Evolutionary conservation across 2,113 vertebrate species (phyloP).

Genomic region (Colius striatus): DNA sequence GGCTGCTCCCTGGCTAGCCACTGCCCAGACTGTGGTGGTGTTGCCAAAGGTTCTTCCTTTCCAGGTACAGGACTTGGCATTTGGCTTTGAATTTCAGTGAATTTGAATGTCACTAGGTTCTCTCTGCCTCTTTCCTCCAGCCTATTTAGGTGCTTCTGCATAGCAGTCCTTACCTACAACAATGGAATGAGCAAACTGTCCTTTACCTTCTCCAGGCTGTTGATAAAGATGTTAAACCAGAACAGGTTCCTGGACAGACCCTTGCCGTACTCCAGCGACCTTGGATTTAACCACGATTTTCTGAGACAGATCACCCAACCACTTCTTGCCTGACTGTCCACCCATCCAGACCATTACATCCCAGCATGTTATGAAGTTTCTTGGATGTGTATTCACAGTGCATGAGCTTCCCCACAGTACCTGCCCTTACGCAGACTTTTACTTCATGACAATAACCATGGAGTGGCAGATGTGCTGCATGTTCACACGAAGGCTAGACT

Average conservation of each 20-base stretch:
- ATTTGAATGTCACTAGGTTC: not conserved
- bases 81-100: not conserved
- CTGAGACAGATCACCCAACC: not conserved
- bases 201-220: not conserved
- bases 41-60: not conserved
- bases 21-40: accelerated
- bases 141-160: not conserved
- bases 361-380: not conserved
- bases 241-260: not conserved
- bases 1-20: not conserved
- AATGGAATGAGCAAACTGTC: not conserved
- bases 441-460: not conserved
- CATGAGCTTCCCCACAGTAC: not conserved
- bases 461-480: not conserved
- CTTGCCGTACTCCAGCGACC: accelerated
- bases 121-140: not conserved
- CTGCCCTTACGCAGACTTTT: not conserved
- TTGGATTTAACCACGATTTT: not conserved
- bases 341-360: not conserved
- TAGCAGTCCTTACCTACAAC: not conserved
- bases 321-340: not conserved
- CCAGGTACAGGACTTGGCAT: not conserved
- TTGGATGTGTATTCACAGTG: not conserved
- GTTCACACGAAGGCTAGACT: not conserved
- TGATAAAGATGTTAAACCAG: not conserved